A percentile compares a stretch with the other conserved stretches of the same genome.
Conservation (phyloP, 2,113 vertebrate species). For the Antechinus stuartii region DNA sequence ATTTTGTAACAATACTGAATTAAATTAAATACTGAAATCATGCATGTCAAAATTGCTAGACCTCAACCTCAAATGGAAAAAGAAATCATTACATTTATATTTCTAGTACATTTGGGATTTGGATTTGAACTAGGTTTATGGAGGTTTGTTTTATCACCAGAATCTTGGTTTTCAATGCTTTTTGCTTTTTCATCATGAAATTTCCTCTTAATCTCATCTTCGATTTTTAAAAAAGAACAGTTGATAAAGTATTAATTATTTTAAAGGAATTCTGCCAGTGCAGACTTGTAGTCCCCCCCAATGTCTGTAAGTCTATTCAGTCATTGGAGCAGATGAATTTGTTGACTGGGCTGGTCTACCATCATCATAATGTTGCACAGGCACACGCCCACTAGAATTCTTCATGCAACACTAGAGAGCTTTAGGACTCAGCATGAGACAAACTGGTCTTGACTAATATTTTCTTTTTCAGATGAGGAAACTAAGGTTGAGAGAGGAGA, state of each 20-base stretch:
- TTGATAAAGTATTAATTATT: neutral
- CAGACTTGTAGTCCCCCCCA: neutral
- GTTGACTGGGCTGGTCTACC: neutral
- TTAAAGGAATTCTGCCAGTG: neutral
- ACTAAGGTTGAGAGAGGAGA: neutral
- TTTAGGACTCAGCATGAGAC: neutral
- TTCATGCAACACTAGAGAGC: neutral
- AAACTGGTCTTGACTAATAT: neutral
- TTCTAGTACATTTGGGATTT: neutral
- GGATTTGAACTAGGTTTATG: neutral
- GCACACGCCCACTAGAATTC: neutral
- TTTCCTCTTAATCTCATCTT: neutral
- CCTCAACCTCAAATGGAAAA: neutral
- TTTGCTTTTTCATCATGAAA: neutral
- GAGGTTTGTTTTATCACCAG: neutral
- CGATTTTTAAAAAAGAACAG: neutral
- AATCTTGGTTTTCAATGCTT: neutral
- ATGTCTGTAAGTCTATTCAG: neutral
- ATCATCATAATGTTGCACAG: neutral
- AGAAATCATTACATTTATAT: neutral
- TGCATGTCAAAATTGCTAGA: neutral
- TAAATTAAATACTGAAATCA: too few relatives aligned
- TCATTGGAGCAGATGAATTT: neutral
- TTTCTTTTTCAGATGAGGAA: neutral
- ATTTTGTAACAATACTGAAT: too few relatives aligned